Evolutionary conservation across 2,888 invertebrate species (phyloP).

Genomic region (Oasisia sp.): DNA sequence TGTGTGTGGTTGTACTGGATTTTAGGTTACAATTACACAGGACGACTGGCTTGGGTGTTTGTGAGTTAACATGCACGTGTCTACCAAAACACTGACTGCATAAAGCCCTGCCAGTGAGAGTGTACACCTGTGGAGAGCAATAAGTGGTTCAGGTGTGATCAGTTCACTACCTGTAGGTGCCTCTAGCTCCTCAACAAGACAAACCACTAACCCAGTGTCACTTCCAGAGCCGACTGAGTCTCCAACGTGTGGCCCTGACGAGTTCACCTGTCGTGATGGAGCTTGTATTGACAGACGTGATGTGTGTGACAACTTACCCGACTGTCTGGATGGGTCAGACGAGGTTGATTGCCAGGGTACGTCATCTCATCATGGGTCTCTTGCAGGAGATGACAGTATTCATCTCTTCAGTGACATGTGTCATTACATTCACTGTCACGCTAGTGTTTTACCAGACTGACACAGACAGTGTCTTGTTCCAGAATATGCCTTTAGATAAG

Average conservation of each 20-base stretch:
- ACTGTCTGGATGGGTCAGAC: constrained; percentile 96
- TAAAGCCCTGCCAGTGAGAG: not conserved
- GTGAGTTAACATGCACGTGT: not conserved
- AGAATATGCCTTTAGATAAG: not conserved
- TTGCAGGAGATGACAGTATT: not conserved
- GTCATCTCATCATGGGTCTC: not conserved
- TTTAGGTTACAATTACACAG: too few species aligned
- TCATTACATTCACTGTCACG: too few species aligned
- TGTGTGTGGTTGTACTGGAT: too few species aligned
- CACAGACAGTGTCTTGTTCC: not conserved
- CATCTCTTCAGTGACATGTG: not conserved
- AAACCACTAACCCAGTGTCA: not conserved
- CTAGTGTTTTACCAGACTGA: too few species aligned
- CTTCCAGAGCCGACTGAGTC: not conserved
- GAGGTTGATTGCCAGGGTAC: constrained; percentile 76
- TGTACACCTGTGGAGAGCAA: not conserved
- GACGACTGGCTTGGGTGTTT: too few species aligned
- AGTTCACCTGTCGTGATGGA: constrained; percentile 56
- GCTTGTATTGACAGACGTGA: constrained; percentile 74
- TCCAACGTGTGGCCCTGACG: constrained; percentile 25
- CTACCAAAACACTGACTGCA: not conserved
- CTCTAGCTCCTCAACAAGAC: not conserved
- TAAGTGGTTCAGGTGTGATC: not conserved
- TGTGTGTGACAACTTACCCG: constrained; percentile 94
- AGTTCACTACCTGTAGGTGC: not conserved